These are phyloP conservation scores for Alca torda DNA, from an alignment of 2,797 vertebrate genomes.

Conservation along the genomic window DNA sequence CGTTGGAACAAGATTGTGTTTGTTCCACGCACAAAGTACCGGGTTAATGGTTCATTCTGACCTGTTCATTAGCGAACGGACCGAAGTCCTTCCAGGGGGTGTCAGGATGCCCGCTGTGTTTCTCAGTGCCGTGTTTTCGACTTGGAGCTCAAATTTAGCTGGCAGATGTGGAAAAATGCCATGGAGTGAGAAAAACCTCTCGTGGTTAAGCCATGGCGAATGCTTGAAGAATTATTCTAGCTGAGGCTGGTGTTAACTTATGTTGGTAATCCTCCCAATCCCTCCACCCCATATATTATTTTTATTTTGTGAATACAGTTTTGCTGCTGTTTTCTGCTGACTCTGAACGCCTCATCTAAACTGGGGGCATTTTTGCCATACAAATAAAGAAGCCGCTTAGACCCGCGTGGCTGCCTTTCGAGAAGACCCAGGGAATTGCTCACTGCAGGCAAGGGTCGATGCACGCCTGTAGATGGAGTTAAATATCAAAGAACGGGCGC, in stretches of 20 bases:
- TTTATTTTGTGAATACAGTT: background rate
- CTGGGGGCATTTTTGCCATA: fast-evolving
- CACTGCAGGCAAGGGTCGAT: background rate
- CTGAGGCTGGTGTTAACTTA: background rate
- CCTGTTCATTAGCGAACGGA: background rate
- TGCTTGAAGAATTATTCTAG: too few relatives aligned
- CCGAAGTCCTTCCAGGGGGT: background rate
- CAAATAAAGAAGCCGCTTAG: background rate
- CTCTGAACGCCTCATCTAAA: background rate
- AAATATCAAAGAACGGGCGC: conserved; percentile 15
- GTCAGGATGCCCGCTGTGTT: background rate
- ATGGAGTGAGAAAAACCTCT: background rate
- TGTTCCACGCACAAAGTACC: background rate
- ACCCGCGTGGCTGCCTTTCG: fast-evolving
- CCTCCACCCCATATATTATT: background rate
- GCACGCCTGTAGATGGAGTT: conserved; percentile 50
- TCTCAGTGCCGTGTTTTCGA: background rate
- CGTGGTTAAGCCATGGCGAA: fast-evolving
- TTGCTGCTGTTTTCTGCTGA: background rate
- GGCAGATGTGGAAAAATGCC: background rate
- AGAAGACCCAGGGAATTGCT: fast-evolving
- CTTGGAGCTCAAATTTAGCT: background rate
- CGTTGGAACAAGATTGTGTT: background rate
- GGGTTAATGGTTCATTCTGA: background rate
- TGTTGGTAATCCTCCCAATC: fast-evolving